phyloP scores from a whole-genome alignment of 1,140 invertebrate species.

The Drosophila kohkoa region DNA sequence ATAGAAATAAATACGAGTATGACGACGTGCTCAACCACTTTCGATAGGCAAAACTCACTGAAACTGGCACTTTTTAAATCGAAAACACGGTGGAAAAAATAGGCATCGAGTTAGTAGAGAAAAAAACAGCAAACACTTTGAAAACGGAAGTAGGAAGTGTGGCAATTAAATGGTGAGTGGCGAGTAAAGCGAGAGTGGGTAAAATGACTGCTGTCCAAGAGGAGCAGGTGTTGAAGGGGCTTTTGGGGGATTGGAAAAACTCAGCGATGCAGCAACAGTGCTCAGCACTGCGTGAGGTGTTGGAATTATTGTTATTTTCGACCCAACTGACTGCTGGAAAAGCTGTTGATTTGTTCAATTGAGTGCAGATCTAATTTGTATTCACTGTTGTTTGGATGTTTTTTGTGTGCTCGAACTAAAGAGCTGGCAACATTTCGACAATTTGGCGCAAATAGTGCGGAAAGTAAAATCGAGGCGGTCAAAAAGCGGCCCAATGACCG shows the following conservation, averaged over 20 bases:
- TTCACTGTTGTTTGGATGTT: slow-evolving; percentile 8
- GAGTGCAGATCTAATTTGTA: slow-evolving; percentile 28
- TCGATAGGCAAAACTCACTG: slow-evolving; percentile 55
- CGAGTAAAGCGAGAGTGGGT: neutral
- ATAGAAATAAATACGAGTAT: slow-evolving; percentile 31
- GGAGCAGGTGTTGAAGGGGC: neutral
- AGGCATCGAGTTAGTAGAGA: neutral
- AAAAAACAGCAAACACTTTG: slow-evolving; percentile 38
- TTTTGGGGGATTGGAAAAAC: slow-evolving; percentile 11
- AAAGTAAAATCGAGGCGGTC: slow-evolving; percentile 22
- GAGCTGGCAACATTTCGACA: slow-evolving; percentile 38
- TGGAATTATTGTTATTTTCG: slow-evolving; percentile 31
- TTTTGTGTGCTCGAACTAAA: slow-evolving; percentile 65
- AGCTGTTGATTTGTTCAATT: slow-evolving; percentile 56
- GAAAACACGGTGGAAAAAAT: slow-evolving; percentile 26
- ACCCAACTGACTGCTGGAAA: neutral
- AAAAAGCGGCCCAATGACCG: slow-evolving; percentile 43
- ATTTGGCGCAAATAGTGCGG: slow-evolving; percentile 75
- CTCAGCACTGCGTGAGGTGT: slow-evolving; percentile 43
- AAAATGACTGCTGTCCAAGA: too few species aligned
- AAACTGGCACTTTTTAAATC: slow-evolving; percentile 17
- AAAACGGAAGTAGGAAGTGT: slow-evolving; percentile 77
- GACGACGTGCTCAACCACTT: slow-evolving; percentile 58
- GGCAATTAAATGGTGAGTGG: slow-evolving; percentile 61
- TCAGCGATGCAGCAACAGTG: slow-evolving; percentile 59